Evolutionary conservation across 2,888 invertebrate species (phyloP), one percentile per base, ranked within the genome.

Genomic region (Drosophila gaucha): DNA sequence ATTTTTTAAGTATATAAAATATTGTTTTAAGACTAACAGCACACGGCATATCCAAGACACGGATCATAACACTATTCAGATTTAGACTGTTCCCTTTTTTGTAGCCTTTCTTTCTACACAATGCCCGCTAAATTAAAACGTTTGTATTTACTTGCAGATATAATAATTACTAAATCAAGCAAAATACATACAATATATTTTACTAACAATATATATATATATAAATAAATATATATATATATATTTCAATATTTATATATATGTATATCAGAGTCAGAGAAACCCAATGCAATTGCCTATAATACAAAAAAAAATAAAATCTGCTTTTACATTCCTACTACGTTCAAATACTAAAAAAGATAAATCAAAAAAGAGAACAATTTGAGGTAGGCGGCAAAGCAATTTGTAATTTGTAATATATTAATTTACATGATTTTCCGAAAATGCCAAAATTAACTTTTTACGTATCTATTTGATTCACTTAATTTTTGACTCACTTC

Each of bases 61-160:
- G 12, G 16, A 26, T 20, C 33, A 4, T 24, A 31, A 38, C 16
- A 51, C 16, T 38, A 12, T 31, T 30, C 20, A 4, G 39, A 41
- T 31, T 50, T 59, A 60, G 65, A 58, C 57, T 58, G 59, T 65
- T 69, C 41, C 56, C 59, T 57, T 65, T 73, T 58, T 66, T 73
- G 70, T 73, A 51, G 26, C 47, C 31, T 12, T 20, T 51, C 56
- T 39, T 67, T 67, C 41, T 60, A 31, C 35, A 60, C 31, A 52
- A 74, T 65, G 59, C 54, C 67, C 66, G 78, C 80, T 82, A 82
- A 84, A 85, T 76, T 75, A 70, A 78, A 85, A 79, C 76, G 66
- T 90, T 87, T 90, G 85, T 89, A 80, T 90, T 83, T 90, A 86
- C 83, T 90, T 90, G 80, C 90, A 90, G 90, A 90, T 90, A 89